A percentile compares a stretch with the other conserved stretches of the same genome.
These are phyloP conservation scores for Verasper variegatus DNA, from an alignment of 2,113 vertebrate species.

Conservation along the genomic window DNA sequence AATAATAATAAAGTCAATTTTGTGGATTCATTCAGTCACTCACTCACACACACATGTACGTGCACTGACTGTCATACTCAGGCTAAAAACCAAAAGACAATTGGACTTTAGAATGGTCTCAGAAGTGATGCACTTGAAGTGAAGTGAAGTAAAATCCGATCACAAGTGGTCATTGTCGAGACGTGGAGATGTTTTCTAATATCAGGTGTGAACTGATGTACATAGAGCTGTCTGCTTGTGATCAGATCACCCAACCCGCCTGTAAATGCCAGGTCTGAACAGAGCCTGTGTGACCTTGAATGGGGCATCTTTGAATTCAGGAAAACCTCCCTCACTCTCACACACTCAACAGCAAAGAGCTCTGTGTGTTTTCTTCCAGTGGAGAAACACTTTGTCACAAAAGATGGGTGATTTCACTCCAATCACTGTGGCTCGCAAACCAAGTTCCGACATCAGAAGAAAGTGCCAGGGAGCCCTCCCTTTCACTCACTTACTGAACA, in stretches of 20 bases:
- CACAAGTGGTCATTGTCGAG: neutral
- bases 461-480: neutral
- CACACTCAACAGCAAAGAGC: conserved; percentile 44
- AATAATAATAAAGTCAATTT: no score
- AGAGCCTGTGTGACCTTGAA: conserved; percentile 30
- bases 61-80: neutral
- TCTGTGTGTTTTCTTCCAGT: conserved; percentile 57
- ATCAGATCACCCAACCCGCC: neutral
- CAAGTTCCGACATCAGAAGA: conserved; percentile 28
- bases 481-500: neutral
- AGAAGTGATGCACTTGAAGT: neutral
- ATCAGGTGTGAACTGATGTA: neutral
- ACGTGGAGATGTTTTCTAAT: neutral
- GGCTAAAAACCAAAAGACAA: neutral
- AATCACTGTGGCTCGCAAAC: conserved; percentile 5
- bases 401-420: conserved; percentile 36
- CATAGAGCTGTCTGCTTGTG: neutral
- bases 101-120: neutral
- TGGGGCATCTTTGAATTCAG: conserved; percentile 42
- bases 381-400: conserved; percentile 44
- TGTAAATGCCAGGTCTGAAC: neutral
- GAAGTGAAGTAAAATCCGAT: neutral
- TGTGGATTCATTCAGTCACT: neutral
- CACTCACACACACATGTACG: neutral
- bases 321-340: conserved; percentile 31